A percentile compares a stretch with the other conserved stretches of the same genome.
phyloP scores from a whole-genome alignment of 2,113 vertebrate species.

The Mustela nigripes region DNA sequence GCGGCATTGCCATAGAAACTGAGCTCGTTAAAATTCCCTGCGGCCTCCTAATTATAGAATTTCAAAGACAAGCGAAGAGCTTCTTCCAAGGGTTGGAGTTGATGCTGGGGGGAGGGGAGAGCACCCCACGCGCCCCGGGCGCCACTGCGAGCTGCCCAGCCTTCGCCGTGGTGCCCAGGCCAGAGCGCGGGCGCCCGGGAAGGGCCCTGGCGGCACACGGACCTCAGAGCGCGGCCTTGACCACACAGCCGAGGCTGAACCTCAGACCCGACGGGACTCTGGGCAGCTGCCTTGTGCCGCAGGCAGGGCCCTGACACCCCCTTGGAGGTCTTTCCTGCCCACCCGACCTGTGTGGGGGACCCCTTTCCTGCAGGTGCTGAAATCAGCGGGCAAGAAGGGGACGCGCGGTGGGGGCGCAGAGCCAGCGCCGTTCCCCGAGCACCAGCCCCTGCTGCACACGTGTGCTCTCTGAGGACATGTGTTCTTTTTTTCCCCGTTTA shows the following conservation, averaged over 20 bases:
- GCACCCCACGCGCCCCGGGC: not conserved
- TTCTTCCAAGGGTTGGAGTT: slow-evolving; percentile 15
- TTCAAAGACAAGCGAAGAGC: slow-evolving; percentile 5
- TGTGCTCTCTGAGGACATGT: fast-evolving
- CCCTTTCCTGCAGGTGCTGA: fast-evolving
- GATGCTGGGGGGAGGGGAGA: not conserved
- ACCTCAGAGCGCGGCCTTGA: not conserved
- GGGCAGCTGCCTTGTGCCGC: no score
- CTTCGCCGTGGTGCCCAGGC: not conserved
- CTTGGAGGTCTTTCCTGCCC: not conserved
- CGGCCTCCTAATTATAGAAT: slow-evolving; percentile 80
- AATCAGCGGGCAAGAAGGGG: not conserved
- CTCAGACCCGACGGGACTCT: not conserved
- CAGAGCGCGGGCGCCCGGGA: fast-evolving
- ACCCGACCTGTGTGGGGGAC: no score
- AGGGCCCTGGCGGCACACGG: not conserved
- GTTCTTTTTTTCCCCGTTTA: fast-evolving
- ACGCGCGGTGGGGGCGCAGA: fast-evolving
- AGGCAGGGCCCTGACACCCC: not conserved
- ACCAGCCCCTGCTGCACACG: fast-evolving
- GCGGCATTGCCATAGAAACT: slow-evolving; percentile 81
- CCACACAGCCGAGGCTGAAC: fast-evolving
- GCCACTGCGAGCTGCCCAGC: fast-evolving
- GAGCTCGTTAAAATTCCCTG: slow-evolving; percentile 67
- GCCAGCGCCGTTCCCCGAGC: fast-evolving